Evolutionary conservation across 2,797 vertebrate species (phyloP).

Genomic region (Acomys russatus): DNA sequence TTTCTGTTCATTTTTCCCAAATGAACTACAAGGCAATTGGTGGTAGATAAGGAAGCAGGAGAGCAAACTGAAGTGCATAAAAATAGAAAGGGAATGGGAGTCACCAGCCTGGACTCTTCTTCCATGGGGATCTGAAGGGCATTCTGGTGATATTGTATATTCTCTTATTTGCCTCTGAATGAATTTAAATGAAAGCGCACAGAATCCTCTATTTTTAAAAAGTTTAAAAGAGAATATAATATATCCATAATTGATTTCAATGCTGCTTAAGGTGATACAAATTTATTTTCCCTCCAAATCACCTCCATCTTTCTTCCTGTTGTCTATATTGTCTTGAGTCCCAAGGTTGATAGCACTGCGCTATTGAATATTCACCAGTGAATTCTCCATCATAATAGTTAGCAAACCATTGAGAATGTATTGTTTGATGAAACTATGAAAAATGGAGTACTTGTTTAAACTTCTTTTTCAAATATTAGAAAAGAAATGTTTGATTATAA

Average conservation of each 20-base stretch:
- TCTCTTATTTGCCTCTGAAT: too few relatives aligned
- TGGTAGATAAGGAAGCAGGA: not conserved
- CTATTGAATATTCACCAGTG: not conserved
- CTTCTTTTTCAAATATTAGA: slow-evolving; percentile 14
- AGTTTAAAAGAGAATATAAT: not conserved
- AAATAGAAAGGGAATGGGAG: slow-evolving; percentile 33
- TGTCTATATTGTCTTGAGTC: not conserved
- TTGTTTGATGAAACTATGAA: not conserved
- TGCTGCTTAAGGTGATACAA: not conserved
- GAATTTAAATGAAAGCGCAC: not conserved
- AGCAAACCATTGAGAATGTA: not conserved
- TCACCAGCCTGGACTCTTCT: not conserved
- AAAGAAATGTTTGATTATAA: not conserved
- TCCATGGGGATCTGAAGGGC: not conserved
- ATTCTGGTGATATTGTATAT: not conserved
- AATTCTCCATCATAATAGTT: not conserved
- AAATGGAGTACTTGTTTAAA: not conserved
- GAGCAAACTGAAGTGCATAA: not conserved
- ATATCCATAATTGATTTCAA: not conserved
- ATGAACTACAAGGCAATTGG: not conserved
- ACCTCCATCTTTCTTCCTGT: not conserved
- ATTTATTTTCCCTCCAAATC: not conserved
- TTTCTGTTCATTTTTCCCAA: slow-evolving; percentile 46
- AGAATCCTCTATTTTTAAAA: not conserved
- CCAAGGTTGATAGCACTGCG: not conserved